A percentile compares a stretch with the other conserved stretches of the same genome.
Evolutionary conservation across 2,888 invertebrate species (phyloP).

Genomic region (Horisme vitalbata): DNA sequence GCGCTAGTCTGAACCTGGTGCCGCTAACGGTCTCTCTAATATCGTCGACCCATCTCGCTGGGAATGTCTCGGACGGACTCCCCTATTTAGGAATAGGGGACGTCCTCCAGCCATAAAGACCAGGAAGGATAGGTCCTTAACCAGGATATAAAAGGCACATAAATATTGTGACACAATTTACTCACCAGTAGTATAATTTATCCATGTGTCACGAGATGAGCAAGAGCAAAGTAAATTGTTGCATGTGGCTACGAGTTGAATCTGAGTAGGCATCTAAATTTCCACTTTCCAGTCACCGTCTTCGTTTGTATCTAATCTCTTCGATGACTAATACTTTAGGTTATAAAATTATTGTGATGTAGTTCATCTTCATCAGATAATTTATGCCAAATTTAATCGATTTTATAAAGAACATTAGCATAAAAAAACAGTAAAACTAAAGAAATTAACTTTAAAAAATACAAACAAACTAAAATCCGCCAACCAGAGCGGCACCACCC

Average conservation of each 20-base stretch:
- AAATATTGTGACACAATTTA: conserved; percentile 16
- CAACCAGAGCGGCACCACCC: no score
- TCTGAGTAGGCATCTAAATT: conserved; percentile 41
- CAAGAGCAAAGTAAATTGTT: conserved; percentile 20
- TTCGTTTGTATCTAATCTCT: conserved; percentile 56
- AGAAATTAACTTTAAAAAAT: conserved; percentile 37
- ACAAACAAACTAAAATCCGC: conserved; percentile 31
- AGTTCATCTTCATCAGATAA: not conserved
- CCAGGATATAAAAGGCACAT: no score
- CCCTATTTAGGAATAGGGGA: no score
- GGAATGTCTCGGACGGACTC: no score
- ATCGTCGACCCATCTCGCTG: no score
- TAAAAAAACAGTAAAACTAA: conserved; percentile 39
- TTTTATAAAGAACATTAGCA: conserved; percentile 29
- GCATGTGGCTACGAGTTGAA: conserved; percentile 26
- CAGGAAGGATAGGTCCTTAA: no score
- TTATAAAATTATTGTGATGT: conserved; percentile 50
- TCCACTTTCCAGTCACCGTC: conserved; percentile 54
- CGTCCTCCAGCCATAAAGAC: no score
- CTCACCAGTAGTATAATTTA: conserved; percentile 28
- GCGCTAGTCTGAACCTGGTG: no score
- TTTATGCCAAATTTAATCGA: conserved; percentile 19
- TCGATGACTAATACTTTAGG: conserved; percentile 60
- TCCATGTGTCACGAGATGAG: conserved; percentile 23
- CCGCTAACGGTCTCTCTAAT: no score